Evolutionary conservation across 1,140 invertebrate genomes (phyloP).

Genomic region (Diabrotica virgifera): DNA sequence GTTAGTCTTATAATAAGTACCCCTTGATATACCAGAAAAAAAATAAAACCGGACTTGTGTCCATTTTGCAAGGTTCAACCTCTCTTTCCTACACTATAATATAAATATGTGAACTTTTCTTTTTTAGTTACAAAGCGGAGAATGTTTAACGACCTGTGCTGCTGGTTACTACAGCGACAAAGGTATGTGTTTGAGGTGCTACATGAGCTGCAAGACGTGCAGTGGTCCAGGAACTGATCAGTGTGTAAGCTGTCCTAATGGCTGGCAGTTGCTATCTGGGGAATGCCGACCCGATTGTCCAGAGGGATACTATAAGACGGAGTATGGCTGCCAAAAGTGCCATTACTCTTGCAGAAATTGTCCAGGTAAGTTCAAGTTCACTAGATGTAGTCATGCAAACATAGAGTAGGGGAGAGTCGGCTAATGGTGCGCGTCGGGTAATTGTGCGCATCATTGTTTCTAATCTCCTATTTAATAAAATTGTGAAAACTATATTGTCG

Average conservation of each 20-base stretch:
- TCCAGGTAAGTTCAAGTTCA: conserved; percentile 63
- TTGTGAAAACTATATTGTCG: too few species aligned
- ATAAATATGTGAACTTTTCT: conserved; percentile 10
- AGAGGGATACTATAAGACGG: conserved; percentile 75
- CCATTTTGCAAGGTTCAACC: too few species aligned
- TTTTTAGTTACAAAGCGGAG: conserved; percentile 65
- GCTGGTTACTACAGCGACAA: conserved; percentile 79
- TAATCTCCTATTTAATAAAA: too few species aligned
- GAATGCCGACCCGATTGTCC: conserved; percentile 82
- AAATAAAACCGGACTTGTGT: too few species aligned
- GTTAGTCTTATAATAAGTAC: too few species aligned
- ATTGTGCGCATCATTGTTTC: too few species aligned
- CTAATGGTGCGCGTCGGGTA: too few species aligned
- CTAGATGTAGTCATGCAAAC: neutral
- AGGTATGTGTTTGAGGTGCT: conserved; percentile 76
- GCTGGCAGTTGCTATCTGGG: conserved; percentile 74
- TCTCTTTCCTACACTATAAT: neutral
- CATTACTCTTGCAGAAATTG: conserved; percentile 81
- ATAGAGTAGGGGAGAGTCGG: too few species aligned
- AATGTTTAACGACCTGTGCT: conserved; percentile 73
- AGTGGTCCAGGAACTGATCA: conserved; percentile 74
- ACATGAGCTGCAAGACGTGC: conserved; percentile 80
- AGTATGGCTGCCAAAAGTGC: conserved; percentile 77
- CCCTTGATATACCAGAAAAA: too few species aligned
- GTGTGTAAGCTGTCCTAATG: conserved; percentile 75